phyloP scores from a whole-genome alignment of 2,888 invertebrate genomes.

The Patella pellucida region DNA sequence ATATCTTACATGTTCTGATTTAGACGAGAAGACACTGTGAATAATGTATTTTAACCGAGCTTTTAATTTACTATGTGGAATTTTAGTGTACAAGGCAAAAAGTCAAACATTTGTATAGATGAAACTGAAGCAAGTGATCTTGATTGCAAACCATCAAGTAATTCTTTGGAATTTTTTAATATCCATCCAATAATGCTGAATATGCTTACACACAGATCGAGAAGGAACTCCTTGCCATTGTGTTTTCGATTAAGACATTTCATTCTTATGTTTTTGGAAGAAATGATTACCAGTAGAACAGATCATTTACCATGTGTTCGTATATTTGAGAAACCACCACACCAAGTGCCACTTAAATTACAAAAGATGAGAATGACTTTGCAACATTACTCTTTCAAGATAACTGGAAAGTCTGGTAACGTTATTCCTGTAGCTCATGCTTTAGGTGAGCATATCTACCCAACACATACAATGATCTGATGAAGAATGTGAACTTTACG shows the following conservation, averaged over 20 bases:
- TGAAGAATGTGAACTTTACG: too few species aligned
- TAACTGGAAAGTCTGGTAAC: not conserved
- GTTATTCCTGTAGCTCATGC: not conserved
- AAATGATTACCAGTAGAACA: not conserved
- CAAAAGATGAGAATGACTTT: not conserved
- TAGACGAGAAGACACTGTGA: too few species aligned
- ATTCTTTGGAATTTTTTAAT: too few species aligned
- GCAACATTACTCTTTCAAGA: not conserved
- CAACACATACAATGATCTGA: too few species aligned
- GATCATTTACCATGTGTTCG: not conserved
- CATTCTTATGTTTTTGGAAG: not conserved
- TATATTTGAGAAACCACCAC: not conserved
- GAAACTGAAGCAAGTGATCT: too few species aligned
- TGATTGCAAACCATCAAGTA: too few species aligned
- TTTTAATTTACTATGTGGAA: too few species aligned
- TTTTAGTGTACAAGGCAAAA: too few species aligned
- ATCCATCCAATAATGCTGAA: not conserved
- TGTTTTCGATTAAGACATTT: not conserved
- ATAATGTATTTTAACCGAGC: too few species aligned
- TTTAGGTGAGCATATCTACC: not conserved
- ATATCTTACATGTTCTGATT: too few species aligned
- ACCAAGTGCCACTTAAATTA: not conserved
- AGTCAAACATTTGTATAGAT: too few species aligned
- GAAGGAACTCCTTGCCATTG: not conserved
- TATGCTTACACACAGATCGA: not conserved